These are phyloP conservation scores for Naja naja DNA, from an alignment of 2,113 vertebrate species.

Conservation along the genomic window DNA sequence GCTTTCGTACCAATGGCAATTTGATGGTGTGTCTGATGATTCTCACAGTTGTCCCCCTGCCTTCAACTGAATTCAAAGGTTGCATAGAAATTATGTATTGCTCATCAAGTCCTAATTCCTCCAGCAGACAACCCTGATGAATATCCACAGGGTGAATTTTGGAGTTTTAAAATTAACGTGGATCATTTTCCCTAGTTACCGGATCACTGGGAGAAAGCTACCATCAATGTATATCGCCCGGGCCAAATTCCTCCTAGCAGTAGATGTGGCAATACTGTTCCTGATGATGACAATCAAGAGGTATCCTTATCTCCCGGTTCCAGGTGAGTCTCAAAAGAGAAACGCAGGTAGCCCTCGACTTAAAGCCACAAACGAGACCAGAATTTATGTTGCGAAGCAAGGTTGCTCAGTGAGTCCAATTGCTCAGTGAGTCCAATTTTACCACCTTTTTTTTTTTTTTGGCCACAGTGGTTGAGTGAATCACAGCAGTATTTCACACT, in stretches of 20 bases:
- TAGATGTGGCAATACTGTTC: constrained; percentile 90
- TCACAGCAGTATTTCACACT: no score
- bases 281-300: constrained; percentile 90
- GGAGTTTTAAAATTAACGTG: not conserved
- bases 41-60: not conserved
- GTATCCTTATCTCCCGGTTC: constrained; percentile 88
- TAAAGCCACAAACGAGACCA: no score
- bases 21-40: not conserved
- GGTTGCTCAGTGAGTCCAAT: no score
- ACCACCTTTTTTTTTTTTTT: fast-evolving
- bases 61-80: not conserved
- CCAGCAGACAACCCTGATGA: not conserved
- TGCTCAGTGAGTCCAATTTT: no score
- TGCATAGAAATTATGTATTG: not conserved
- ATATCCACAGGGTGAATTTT: not conserved
- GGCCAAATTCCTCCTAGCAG: constrained; percentile 83
- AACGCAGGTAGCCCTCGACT: no score
- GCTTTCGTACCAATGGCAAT: not conserved
- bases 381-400: no score
- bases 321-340: constrained; percentile 68
- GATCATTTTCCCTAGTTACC: constrained; percentile 77
- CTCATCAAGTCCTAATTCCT: not conserved
- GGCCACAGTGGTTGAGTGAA: no score
- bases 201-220: constrained; percentile 93
- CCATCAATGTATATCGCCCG: constrained; percentile 83